Evolutionary conservation across 1,140 invertebrate genomes (phyloP).

Genomic region (Ceratina australensis): DNA sequence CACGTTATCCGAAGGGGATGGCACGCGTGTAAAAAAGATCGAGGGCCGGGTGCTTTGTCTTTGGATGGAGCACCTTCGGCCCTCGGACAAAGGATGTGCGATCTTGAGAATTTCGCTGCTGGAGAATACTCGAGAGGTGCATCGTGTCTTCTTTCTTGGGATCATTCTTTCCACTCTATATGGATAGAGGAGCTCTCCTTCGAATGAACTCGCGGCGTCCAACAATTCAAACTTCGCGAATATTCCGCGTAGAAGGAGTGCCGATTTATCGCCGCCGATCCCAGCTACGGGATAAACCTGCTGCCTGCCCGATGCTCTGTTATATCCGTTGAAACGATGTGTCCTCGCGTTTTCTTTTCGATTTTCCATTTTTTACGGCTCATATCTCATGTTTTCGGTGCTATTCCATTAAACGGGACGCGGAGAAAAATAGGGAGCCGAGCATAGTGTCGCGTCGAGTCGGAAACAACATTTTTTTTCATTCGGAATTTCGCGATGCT

Average conservation of each 20-base stretch:
- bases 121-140: conserved; percentile 29
- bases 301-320: too few relatives aligned
- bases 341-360: background rate
- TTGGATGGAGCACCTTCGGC: conserved; percentile 21
- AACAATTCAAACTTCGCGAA: background rate
- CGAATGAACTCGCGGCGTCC: background rate
- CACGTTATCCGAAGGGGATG: background rate
- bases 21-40: conserved; percentile 4
- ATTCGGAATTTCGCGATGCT: too few relatives aligned
- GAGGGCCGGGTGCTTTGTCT: conserved; percentile 37
- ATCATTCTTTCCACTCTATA: conserved; percentile 19
- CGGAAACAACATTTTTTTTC: too few relatives aligned
- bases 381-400: too few relatives aligned
- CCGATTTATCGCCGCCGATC: background rate
- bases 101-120: conserved; percentile 47
- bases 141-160: conserved; percentile 17
- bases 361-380: background rate
- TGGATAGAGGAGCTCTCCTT: background rate
- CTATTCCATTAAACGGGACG: too few relatives aligned
- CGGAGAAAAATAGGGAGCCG: too few relatives aligned
- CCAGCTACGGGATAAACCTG: too few relatives aligned
- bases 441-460: too few relatives aligned
- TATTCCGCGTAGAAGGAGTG: background rate
- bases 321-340: too few relatives aligned
- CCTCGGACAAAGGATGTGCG: conserved; percentile 31